Evolutionary conservation across 2,888 invertebrate genomes (phyloP), one percentile per base, ranked within the genome.

Genomic region (Zonitis immaculata): DNA sequence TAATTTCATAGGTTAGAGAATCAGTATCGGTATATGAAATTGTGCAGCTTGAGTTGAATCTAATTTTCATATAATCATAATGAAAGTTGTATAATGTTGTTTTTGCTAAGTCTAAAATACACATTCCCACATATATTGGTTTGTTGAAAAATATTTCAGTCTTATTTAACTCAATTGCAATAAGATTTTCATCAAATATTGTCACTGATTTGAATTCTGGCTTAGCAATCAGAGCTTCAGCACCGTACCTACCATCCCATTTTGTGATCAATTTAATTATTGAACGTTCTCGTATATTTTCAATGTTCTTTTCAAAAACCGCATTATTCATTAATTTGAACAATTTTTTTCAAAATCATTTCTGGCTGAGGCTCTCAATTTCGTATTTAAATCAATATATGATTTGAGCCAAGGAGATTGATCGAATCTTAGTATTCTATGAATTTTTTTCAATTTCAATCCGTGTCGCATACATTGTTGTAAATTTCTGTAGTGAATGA

Each of bases 41-140:
- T 70, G 12, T 14, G 1, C 43, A 26, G 25, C 26, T 49, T 0
- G 25, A 6, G 7, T 22, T 12, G 44, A 8, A 39, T 8, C 39
- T 43, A 6, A 20, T 14, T 51, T 61, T 65, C 25, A 72, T 62
- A 32, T 61, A 67, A 51, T 68, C 63, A 51, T 72, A 74, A 54
- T 68, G 63, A 53, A 72, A 73, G 32, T 72, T 67, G 53, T 74
- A 75, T 61, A 77, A 68, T 20, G 68, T 54, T 1, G 56, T 51
- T 65, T 77, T 77, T 1, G 66, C 70, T 26, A 76, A 20, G 47
- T 76, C 75, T 44, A 76, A 59, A 49, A 76, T 66, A n/a, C 58
- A 32, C 51, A 73, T 66, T 9, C 74, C 75, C 1, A 70, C 56
- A 54, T 73, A 76, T 20, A 76, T 68, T 1, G 73, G 74, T 64